Conservation (phyloP, 2,888 invertebrate species). For the Smittia aterrima region DNA sequence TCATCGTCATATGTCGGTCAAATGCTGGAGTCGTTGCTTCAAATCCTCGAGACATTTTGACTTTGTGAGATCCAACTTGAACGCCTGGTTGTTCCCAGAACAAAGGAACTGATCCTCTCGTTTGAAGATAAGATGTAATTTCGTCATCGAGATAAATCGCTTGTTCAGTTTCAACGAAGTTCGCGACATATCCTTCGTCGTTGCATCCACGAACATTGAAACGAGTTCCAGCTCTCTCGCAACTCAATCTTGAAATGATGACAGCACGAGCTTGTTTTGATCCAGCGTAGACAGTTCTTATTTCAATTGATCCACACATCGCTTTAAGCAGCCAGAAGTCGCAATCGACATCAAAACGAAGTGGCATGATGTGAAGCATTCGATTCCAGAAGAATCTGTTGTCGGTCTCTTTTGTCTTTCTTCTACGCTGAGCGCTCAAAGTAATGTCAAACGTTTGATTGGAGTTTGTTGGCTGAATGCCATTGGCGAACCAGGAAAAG, state of each 20-base stretch:
- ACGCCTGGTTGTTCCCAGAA: slow-evolving; percentile 99
- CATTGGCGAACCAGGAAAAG: slow-evolving; percentile 76
- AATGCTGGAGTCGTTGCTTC: slow-evolving; percentile 93
- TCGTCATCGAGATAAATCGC: slow-evolving; percentile 89
- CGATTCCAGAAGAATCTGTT: slow-evolving; percentile 99
- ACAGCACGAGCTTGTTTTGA: slow-evolving; percentile 91
- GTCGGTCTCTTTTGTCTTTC: slow-evolving; percentile 78
- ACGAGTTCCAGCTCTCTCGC: slow-evolving; percentile 95
- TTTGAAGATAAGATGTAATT: slow-evolving; percentile 85
- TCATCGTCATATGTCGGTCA: slow-evolving; percentile 81
- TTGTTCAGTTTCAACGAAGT: slow-evolving; percentile 99
- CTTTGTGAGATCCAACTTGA: slow-evolving; percentile 98
- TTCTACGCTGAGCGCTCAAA: slow-evolving; percentile 86
- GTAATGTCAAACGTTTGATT: slow-evolving; percentile 79
- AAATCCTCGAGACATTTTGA: slow-evolving; percentile 92
- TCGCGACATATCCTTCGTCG: slow-evolving; percentile 98
- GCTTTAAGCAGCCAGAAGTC: slow-evolving; percentile 88
- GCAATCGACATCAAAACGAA: slow-evolving; percentile 88
- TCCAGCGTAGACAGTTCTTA: slow-evolving; percentile 97
- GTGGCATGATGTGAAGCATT: slow-evolving; percentile 88
- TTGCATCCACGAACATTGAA: slow-evolving; percentile 99
- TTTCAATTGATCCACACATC: slow-evolving; percentile 97
- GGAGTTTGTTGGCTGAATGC: slow-evolving; percentile 50
- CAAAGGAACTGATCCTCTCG: slow-evolving; percentile 93
- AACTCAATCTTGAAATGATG: slow-evolving; percentile 93